These are phyloP conservation scores for Eledona agricola DNA, from an alignment of 2,888 invertebrate genomes.

Conservation along the genomic window DNA sequence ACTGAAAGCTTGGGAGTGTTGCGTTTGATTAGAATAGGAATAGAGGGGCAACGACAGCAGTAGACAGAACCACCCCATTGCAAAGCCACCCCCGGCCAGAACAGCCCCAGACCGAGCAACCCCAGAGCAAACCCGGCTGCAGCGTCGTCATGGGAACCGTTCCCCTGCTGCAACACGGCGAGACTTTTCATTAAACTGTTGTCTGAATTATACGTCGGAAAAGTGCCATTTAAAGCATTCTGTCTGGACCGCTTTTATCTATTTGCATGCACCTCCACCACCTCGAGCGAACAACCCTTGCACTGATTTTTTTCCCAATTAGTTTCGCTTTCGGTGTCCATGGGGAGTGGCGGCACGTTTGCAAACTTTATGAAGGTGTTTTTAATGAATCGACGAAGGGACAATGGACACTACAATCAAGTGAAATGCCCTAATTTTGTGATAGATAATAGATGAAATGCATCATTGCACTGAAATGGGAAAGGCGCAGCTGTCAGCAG, in stretches of 20 bases:
- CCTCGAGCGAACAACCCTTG: not conserved
- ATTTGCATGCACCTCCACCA: conserved; percentile 25
- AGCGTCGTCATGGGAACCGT: conserved; percentile 60
- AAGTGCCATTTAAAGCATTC: conserved; percentile 50
- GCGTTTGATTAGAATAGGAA: conserved; percentile 39
- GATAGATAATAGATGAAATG: conserved; percentile 38
- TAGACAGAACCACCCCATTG: conserved; percentile 40
- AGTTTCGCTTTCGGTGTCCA: too few species aligned
- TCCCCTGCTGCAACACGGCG: conserved; percentile 56
- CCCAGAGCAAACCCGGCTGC: conserved; percentile 56
- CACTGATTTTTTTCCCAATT: too few species aligned
- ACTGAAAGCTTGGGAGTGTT: conserved; percentile 18
- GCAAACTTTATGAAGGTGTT: conserved; percentile 22
- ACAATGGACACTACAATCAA: conserved; percentile 10
- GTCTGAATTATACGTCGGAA: conserved; percentile 54
- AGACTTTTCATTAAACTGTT: conserved; percentile 59
- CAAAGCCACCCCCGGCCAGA: conserved; percentile 44
- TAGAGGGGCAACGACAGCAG: conserved; percentile 37
- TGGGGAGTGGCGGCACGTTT: conserved; percentile 21
- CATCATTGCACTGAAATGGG: conserved; percentile 43
- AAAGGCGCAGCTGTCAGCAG: conserved; percentile 45
- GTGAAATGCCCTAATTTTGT: conserved; percentile 33
- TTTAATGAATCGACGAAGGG: not conserved
- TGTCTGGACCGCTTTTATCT: conserved; percentile 9
- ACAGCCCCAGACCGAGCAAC: conserved; percentile 45